Base-by-base conservation (phyloP, 2,797 vertebrate genomes). In the Fratercula arctica region DNA sequence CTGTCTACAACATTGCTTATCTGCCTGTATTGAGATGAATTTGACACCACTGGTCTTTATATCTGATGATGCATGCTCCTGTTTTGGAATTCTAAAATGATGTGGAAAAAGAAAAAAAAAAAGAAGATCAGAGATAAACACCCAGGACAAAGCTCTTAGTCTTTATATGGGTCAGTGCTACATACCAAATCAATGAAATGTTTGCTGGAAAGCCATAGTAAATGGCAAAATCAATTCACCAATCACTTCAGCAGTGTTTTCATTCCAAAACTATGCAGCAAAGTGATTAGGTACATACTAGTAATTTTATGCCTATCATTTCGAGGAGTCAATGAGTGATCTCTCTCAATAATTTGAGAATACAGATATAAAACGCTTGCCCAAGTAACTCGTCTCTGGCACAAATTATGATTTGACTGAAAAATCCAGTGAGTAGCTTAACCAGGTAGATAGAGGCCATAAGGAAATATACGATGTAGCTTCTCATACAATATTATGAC, bases 181-280 rank as follows among this genome's bases (percentile, higher is more conserved):
- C 87, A 95, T 96, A 97, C 86, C 86, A 96, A 96, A 98, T 97
- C 89, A 5, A 97, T 97, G 89, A 97, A 97, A 97, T 96, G 96
- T 94, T 97, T 98, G 81, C 95, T 97, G 94, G 94, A 98, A 98
- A 96, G 92, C 94, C 93, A 95, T 51, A 94, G 91, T 95, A 97
- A 98, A 97, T 97, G 94, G 67, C 70, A 98, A 98, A 98, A 98
- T 97, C 97, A 97, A 98, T 98, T 97, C 90, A 96, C 95, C 93
- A 92, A 96, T 97, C 96, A 94, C 90, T 89, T 97, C 96, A 96
- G 92, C 81, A 91, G 69, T 85, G 68, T 95, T 97, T 98, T 97
- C 92, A 79, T 97, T 96, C 87, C 91, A 93, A 97, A 95, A 66
- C n/a, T 93, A 93, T 96, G 83, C 87, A 97, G 70, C 79, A 93